These are phyloP conservation scores for Morpho helenor DNA, from an alignment of 2,888 invertebrate genomes.

Conservation along the genomic window DNA sequence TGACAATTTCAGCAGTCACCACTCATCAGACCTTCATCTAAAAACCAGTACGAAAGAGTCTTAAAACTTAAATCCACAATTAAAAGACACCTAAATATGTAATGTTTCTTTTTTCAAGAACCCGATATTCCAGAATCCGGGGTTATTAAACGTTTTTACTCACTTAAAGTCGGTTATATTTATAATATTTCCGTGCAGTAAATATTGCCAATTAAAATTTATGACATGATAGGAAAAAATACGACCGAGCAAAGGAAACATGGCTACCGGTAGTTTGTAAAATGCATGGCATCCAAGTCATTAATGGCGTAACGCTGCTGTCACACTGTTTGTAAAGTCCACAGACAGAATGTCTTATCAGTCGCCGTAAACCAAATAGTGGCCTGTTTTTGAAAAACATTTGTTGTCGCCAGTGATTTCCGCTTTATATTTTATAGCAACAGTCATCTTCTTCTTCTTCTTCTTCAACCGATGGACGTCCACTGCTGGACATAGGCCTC, in stretches of 20 bases:
- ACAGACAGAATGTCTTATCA: neutral
- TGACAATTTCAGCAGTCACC: too few relatives aligned
- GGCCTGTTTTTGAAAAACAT: neutral
- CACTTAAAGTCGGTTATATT: slow-evolving; percentile 7
- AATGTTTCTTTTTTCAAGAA: too few relatives aligned
- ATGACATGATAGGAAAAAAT: slow-evolving; percentile 23
- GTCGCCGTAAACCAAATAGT: neutral
- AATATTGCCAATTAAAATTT: slow-evolving; percentile 28
- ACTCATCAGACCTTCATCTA: too few relatives aligned
- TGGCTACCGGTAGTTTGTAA: slow-evolving; percentile 14
- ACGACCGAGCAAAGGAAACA: slow-evolving; percentile 16
- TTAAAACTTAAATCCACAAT: too few relatives aligned
- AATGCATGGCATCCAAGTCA: slow-evolving; percentile 20
- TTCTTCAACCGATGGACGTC: too few relatives aligned
- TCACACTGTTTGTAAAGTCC: slow-evolving; percentile 2
- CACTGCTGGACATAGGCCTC: too few relatives aligned
- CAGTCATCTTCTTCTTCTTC: too few relatives aligned
- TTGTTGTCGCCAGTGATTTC: neutral
- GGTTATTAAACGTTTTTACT: slow-evolving; percentile 17
- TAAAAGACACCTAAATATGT: too few relatives aligned
- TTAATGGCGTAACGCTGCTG: slow-evolving; percentile 11
- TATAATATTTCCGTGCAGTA: slow-evolving; percentile 24
- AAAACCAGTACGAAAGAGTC: too few relatives aligned
- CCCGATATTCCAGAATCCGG: too few relatives aligned
- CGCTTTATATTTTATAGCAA: too few relatives aligned